Conservation (phyloP, 1,140 invertebrate genomes). For the Sarcophaga peregrina region DNA sequence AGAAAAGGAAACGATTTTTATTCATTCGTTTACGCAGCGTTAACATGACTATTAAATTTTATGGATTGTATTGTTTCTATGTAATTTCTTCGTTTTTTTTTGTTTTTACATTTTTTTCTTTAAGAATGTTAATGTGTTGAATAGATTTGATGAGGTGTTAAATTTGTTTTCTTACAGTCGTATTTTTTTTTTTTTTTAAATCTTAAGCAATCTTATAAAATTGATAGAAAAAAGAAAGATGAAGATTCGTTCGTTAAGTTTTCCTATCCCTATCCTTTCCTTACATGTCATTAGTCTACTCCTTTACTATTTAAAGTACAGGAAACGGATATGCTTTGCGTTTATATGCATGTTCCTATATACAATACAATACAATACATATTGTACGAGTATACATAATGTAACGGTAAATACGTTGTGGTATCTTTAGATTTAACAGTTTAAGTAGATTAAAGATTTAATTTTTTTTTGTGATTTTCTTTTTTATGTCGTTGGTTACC, state of each 20-base stretch:
- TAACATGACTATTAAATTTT: slow-evolving; percentile 18
- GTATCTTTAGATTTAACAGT: background rate
- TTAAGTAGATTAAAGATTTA: slow-evolving; percentile 15
- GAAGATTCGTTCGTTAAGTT: background rate
- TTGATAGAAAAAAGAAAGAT: background rate
- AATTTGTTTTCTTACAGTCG: background rate
- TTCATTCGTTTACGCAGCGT: background rate
- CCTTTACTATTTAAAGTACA: background rate
- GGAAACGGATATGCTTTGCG: background rate
- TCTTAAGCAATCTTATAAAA: background rate
- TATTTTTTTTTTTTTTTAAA: background rate
- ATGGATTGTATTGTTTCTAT: slow-evolving; percentile 28
- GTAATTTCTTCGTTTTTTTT: background rate
- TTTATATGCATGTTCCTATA: no score
- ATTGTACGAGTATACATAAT: no score
- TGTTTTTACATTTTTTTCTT: background rate
- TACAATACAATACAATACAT: no score
- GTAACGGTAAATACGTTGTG: no score
- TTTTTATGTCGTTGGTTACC: background rate
- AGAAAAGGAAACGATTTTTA: background rate
- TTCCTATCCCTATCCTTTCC: no score
- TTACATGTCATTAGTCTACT: no score
- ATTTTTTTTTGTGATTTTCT: background rate
- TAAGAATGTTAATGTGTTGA: slow-evolving; percentile 22
- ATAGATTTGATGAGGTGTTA: slow-evolving; percentile 24